Conservation (phyloP, 2,888 invertebrate species). For the Drosophila barbarae region DNA sequence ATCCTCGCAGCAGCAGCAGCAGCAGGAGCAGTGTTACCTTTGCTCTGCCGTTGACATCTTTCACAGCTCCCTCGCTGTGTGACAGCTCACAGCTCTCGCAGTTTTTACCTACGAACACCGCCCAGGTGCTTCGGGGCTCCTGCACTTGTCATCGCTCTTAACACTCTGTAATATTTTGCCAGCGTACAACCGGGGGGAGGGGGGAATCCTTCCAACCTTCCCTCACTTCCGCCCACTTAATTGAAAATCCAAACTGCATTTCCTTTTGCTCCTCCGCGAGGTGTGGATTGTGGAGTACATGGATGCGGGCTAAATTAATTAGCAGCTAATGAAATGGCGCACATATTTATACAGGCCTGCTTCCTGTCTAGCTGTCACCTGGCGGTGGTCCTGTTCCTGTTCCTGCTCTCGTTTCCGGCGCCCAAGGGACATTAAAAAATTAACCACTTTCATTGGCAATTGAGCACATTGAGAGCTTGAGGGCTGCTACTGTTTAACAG, state of each 20-base stretch:
- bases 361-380: constrained; percentile 16
- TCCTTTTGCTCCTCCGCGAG: constrained; percentile 5
- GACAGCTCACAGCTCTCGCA: constrained; percentile 49
- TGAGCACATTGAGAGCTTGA: constrained; percentile 45
- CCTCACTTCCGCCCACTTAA: constrained; percentile 44
- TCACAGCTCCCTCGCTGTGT: constrained; percentile 45
- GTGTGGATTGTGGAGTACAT: constrained; percentile 9
- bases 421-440: constrained; percentile 41
- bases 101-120: constrained; percentile 3
- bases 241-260: constrained; percentile 52
- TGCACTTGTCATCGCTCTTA: constrained; percentile 53
- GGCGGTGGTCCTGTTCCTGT: constrained; percentile 7
- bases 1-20: neutral
- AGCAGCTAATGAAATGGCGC: constrained; percentile 62
- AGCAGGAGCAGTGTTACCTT: constrained; percentile 2
- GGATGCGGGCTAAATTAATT: constrained; percentile 59
- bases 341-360: constrained; percentile 53
- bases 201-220: neutral
- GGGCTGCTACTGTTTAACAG: neutral
- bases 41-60: constrained; percentile 57
- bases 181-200: constrained; percentile 4
- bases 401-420: constrained; percentile 4
- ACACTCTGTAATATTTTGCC: constrained; percentile 35
- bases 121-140: constrained; percentile 14
- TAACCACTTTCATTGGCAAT: constrained; percentile 60